Evolutionary conservation across 2,888 invertebrate species (phyloP).

Genomic region (Gymnosoma rotundatum): DNA sequence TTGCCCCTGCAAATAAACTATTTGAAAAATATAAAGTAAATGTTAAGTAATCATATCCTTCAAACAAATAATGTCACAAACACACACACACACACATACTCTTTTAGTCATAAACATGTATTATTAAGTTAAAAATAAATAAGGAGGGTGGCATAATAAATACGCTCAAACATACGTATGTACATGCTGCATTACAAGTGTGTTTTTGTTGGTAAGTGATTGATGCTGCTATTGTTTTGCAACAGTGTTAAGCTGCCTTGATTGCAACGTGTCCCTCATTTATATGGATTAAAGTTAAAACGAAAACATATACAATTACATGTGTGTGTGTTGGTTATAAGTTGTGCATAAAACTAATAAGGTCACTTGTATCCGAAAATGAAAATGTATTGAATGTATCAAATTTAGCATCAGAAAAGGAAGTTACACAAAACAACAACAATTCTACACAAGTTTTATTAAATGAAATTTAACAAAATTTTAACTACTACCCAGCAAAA

Average conservation of each 20-base stretch:
- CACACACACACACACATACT: not conserved
- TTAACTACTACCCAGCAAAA: too few species aligned
- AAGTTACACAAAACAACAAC: too few species aligned
- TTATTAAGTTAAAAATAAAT: constrained; percentile 48
- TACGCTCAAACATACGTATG: not conserved
- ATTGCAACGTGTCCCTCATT: constrained; percentile 70
- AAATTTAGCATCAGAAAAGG: too few species aligned
- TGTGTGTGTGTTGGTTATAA: not conserved
- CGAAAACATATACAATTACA: constrained; percentile 39
- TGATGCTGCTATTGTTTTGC: constrained; percentile 48
- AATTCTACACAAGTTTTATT: too few species aligned
- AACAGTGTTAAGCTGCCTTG: constrained; percentile 64
- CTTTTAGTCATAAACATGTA: constrained; percentile 3
- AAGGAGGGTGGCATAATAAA: constrained; percentile 24
- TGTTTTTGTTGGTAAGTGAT: not conserved
- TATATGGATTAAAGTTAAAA: constrained; percentile 67
- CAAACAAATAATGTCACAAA: constrained; percentile 44
- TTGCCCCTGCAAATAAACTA: not conserved
- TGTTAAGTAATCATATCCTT: constrained; percentile 54
- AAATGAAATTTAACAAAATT: too few species aligned
- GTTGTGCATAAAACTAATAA: not conserved
- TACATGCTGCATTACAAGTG: not conserved
- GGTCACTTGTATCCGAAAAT: not conserved
- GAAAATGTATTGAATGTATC: not conserved
- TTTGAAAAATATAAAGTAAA: constrained; percentile 18